Evolutionary conservation across 2,888 invertebrate genomes (phyloP).

Genomic region (Oxytorus armatus): DNA sequence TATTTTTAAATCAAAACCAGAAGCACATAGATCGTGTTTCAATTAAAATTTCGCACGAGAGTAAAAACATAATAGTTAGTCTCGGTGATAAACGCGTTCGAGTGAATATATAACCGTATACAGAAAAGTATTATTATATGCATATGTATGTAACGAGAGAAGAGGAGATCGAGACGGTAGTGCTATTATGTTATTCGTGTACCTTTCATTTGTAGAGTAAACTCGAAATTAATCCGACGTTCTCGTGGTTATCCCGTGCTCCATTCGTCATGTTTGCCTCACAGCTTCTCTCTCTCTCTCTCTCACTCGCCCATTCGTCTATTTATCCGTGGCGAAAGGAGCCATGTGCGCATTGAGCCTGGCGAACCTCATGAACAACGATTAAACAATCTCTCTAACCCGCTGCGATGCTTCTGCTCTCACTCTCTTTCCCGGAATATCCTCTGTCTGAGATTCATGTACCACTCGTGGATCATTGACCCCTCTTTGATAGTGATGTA

Average conservation of each 20-base stretch:
- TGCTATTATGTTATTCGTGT: conserved; percentile 58
- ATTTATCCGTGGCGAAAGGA: conserved; percentile 45
- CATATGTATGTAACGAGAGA: conserved; percentile 9
- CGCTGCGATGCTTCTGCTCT: conserved; percentile 57
- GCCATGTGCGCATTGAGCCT: conserved; percentile 64
- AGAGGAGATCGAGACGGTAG: conserved; percentile 33
- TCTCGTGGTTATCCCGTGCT: conserved; percentile 58
- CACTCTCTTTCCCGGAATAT: background rate
- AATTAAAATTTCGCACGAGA: background rate
- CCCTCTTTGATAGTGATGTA: background rate
- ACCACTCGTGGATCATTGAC: conserved; percentile 18
- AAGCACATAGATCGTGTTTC: no score
- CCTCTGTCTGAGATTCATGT: conserved; percentile 10
- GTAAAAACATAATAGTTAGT: no score
- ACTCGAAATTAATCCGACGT: conserved; percentile 63
- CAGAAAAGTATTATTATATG: background rate
- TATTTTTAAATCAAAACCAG: no score
- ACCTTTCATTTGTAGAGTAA: conserved; percentile 62
- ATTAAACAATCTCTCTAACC: conserved; percentile 55
- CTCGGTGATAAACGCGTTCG: background rate
- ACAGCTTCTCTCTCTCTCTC: conserved; percentile 15
- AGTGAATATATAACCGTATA: no score
- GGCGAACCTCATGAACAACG: conserved; percentile 51
- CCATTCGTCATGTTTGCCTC: conserved; percentile 39
- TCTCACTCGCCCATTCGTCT: conserved; percentile 16